phyloP scores from a whole-genome alignment of 2,113 vertebrate genomes.

The Cercocebus atys region DNA sequence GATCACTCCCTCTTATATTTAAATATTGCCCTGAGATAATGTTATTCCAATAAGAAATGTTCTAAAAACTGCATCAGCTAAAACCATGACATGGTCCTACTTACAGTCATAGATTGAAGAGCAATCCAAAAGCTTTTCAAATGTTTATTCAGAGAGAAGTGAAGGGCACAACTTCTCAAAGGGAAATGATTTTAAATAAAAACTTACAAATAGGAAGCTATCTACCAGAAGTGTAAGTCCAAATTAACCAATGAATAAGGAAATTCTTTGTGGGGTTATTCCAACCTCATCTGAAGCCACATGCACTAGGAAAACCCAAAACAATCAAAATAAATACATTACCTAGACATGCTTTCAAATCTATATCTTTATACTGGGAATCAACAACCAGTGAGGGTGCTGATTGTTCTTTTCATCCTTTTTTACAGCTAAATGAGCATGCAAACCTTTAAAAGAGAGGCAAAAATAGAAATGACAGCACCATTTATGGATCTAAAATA shows the following conservation, averaged over 20 bases:
- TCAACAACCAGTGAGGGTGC: conserved; percentile 22
- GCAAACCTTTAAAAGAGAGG: conserved; percentile 56
- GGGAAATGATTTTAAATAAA: conserved; percentile 64
- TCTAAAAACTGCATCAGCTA: conserved; percentile 16
- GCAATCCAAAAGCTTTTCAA: conserved; percentile 55
- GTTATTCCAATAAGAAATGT: conserved; percentile 48
- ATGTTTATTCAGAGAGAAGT: conserved; percentile 58
- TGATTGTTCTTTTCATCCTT: conserved; percentile 65
- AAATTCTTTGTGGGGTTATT: conserved; percentile 48
- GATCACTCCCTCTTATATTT: neutral
- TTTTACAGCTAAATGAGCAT: conserved; percentile 66
- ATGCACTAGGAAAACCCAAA: conserved; percentile 46
- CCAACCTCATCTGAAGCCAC: conserved; percentile 52
- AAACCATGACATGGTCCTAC: conserved; percentile 27
- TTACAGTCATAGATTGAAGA: conserved; percentile 46
- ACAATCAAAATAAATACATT: conserved; percentile 70
- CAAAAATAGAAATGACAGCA: conserved; percentile 53
- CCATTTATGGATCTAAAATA: conserved; percentile 64
- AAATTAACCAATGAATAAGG: conserved; percentile 52
- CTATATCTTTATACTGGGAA: conserved; percentile 32
- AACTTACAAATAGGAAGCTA: conserved; percentile 59
- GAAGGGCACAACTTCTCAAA: conserved; percentile 60
- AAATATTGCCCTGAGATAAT: conserved; percentile 40
- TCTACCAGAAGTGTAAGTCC: conserved; percentile 28
- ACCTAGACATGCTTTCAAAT: conserved; percentile 59